phyloP scores from a whole-genome alignment of 2,797 vertebrate species.

The Peromyscus attwateri region DNA sequence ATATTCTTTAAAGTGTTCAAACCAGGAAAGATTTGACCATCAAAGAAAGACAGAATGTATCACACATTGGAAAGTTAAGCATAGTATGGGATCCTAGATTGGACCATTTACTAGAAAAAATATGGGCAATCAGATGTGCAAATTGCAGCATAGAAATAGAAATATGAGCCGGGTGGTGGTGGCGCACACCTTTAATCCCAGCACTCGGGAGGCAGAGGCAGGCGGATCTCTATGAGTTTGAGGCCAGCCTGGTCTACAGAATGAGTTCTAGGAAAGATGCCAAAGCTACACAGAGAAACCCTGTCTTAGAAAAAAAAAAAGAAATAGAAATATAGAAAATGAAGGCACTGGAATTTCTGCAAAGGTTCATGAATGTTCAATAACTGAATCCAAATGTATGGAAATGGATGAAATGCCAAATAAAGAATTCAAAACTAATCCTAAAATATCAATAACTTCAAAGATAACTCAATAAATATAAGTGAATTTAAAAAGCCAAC shows the following conservation, averaged over 20 bases:
- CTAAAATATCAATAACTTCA: not conserved
- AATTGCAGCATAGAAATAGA: not conserved
- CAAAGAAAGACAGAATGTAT: not conserved
- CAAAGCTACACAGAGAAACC: too few relatives aligned
- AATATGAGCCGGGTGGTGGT: not conserved
- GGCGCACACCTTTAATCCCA: too few relatives aligned
- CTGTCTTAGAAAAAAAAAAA: not conserved
- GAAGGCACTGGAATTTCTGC: not conserved
- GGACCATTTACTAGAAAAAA: not conserved
- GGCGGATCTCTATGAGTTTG: too few relatives aligned
- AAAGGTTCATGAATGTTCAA: not conserved
- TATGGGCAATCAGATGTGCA: not conserved
- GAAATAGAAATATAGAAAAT: not conserved
- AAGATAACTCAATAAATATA: not conserved
- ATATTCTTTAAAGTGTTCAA: not conserved
- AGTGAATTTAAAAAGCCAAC: not conserved
- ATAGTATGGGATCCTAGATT: not conserved
- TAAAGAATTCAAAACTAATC: not conserved
- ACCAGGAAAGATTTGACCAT: not conserved
- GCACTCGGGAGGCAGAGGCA: too few relatives aligned
- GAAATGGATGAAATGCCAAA: not conserved
- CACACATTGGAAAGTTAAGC: not conserved
- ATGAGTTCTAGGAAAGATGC: too few relatives aligned
- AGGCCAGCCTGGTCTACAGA: too few relatives aligned
- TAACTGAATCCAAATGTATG: not conserved